A percentile compares a stretch with the other conserved stretches of the same genome.
Conservation (phyloP, 2,888 invertebrate species). For the Caenorhabditis virilis region DNA sequence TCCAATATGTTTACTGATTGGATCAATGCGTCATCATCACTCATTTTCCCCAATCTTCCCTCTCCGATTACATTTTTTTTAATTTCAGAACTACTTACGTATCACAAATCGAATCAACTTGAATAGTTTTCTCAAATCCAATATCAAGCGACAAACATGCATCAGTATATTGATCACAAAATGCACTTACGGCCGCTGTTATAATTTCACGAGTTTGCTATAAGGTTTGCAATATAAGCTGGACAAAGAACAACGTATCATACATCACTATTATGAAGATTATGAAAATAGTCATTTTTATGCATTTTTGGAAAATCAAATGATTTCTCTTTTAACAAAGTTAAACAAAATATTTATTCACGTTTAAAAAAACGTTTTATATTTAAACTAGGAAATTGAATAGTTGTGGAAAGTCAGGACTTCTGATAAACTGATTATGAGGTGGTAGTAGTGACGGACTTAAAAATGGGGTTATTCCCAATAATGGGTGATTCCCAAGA, state of each 20-base stretch:
- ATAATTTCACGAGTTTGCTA: constrained; percentile 29
- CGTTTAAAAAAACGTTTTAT: too few species aligned
- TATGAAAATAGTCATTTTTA: neutral
- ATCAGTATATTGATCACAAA: constrained; percentile 24
- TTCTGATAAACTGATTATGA: too few species aligned
- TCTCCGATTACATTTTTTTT: constrained; percentile 16
- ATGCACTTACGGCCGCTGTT: constrained; percentile 25
- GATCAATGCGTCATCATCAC: constrained; percentile 17
- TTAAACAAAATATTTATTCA: too few species aligned
- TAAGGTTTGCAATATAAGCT: neutral
- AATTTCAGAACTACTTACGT: constrained; percentile 8
- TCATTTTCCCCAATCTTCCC: constrained; percentile 6
- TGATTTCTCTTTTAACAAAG: too few species aligned
- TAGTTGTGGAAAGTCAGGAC: too few species aligned
- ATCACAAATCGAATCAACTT: constrained; percentile 10
- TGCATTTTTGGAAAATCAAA: too few species aligned
- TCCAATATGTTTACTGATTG: too few species aligned
- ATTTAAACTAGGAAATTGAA: too few species aligned
- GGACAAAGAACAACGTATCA: neutral
- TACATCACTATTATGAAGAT: constrained; percentile 31
- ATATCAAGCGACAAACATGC: constrained; percentile 19
- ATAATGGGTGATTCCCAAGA: too few species aligned
- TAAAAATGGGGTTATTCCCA: too few species aligned
- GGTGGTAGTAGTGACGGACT: too few species aligned
- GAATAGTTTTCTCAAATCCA: constrained; percentile 10